These are phyloP conservation scores for Pyrrhura leucotis DNA, from an alignment of 2,797 vertebrate species.

Conservation along the genomic window DNA sequence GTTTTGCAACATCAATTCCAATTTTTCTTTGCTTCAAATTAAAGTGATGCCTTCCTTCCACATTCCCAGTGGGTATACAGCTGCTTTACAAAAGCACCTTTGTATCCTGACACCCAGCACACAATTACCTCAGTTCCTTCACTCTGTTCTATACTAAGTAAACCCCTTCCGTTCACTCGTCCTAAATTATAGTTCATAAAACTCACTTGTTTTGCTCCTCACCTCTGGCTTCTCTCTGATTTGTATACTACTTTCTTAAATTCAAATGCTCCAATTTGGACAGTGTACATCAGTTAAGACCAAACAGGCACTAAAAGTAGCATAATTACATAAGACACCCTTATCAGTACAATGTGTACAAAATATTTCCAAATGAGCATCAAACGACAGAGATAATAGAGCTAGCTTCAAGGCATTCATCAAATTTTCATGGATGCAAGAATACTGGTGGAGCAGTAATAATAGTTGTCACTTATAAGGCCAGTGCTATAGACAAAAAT, in stretches of 20 bases:
- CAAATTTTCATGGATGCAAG: background rate
- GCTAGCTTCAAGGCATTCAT: background rate
- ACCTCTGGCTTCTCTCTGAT: background rate
- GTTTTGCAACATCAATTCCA: background rate
- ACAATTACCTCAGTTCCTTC: background rate
- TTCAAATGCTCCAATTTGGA: background rate
- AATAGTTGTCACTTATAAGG: background rate
- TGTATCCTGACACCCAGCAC: fast-evolving
- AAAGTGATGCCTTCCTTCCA: fast-evolving
- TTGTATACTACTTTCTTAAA: background rate
- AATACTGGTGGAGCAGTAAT: background rate
- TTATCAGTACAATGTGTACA: background rate
- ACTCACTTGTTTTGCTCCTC: background rate
- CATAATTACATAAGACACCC: conserved; percentile 4
- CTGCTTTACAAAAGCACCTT: background rate
- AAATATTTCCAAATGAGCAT: conserved; percentile 22
- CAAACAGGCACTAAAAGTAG: background rate
- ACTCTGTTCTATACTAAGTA: background rate
- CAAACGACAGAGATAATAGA: background rate
- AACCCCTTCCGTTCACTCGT: background rate
- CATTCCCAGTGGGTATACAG: background rate
- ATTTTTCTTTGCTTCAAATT: background rate
- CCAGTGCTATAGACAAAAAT: background rate
- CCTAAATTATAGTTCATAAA: background rate
- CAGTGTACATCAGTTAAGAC: background rate